Percentiles rank a stretch among this genome's conserved stretches.
These are phyloP conservation scores for Oscheius onirici DNA, from an alignment of 2,888 invertebrate species.

Conservation along the genomic window DNA sequence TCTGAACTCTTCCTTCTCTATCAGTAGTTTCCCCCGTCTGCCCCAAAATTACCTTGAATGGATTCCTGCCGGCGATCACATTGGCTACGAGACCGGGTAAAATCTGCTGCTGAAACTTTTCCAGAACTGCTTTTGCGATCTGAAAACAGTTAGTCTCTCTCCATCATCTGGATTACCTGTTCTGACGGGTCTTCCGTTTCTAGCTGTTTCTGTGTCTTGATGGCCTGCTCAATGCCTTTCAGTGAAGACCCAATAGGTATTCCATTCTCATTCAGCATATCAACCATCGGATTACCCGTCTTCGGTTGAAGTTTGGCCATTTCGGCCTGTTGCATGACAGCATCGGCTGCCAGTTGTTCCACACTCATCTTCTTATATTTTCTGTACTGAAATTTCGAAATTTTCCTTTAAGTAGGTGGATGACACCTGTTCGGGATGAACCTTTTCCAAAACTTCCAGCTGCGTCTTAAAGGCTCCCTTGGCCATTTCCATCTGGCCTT, in stretches of 20 bases:
- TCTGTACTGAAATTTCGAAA: conserved; percentile 49
- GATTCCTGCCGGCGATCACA: conserved; percentile 60
- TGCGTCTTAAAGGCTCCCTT: conserved; percentile 67
- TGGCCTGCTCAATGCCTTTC: conserved; percentile 60
- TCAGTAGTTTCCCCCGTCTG: too few relatives aligned
- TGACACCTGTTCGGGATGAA: conserved; percentile 61
- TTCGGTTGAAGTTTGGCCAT: conserved; percentile 56
- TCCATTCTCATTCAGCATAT: conserved; percentile 66
- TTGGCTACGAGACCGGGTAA: conserved; percentile 66
- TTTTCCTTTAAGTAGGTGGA: neutral
- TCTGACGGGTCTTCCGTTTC: conserved; percentile 62
- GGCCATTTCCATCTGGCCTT: conserved; percentile 67
- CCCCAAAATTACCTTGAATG: conserved; percentile 50
- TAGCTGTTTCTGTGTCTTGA: conserved; percentile 60
- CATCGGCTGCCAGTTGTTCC: conserved; percentile 63
- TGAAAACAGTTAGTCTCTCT: conserved; percentile 30
- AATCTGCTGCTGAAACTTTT: conserved; percentile 67
- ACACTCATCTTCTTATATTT: conserved; percentile 63
- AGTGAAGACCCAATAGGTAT: conserved; percentile 61
- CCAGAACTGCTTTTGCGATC: conserved; percentile 65
- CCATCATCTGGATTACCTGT: conserved; percentile 42
- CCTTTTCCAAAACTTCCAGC: conserved; percentile 62
- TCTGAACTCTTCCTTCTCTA: too few relatives aligned
- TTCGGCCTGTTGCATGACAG: conserved; percentile 63
- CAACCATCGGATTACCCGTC: conserved; percentile 62